A percentile compares a stretch with the other conserved stretches of the same genome.
Evolutionary conservation across 2,113 vertebrate genomes (phyloP).

Genomic region (Anas platyrhynchos): DNA sequence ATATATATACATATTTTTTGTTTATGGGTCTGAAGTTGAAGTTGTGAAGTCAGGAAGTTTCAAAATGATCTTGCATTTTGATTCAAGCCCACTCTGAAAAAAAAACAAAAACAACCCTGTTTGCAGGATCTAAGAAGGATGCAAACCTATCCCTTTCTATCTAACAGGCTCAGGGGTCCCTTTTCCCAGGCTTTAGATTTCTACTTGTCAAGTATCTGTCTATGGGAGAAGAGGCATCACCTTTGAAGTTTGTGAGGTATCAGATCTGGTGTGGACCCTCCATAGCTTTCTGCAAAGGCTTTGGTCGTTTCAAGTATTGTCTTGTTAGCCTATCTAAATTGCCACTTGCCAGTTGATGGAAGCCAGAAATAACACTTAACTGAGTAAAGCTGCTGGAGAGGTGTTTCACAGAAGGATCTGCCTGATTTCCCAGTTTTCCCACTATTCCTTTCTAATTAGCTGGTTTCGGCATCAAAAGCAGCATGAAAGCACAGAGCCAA

Average conservation of each 20-base stretch:
- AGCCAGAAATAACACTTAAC: slow-evolving; percentile 33
- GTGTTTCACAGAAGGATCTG: background rate
- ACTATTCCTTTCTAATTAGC: background rate
- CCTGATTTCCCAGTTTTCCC: background rate
- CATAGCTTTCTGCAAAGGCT: background rate
- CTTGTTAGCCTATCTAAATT: slow-evolving; percentile 5
- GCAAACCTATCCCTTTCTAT: background rate
- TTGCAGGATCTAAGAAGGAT: background rate
- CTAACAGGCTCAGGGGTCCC: background rate
- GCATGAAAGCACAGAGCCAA: background rate
- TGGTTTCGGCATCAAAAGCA: slow-evolving; percentile 8
- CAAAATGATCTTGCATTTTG: background rate
- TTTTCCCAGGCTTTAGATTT: background rate
- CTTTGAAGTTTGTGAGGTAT: background rate
- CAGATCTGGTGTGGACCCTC: background rate
- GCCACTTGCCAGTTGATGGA: slow-evolving; percentile 29
- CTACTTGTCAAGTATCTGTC: background rate
- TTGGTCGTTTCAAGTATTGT: background rate
- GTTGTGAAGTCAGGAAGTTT: background rate
- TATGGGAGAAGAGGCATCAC: background rate
- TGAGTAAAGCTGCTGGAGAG: background rate
- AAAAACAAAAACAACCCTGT: background rate
- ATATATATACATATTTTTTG: background rate
- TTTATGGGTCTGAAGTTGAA: background rate
- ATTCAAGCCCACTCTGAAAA: background rate